Evolutionary conservation across 2,113 vertebrate species (phyloP).

Genomic region (Rhinichthys klamathensis): DNA sequence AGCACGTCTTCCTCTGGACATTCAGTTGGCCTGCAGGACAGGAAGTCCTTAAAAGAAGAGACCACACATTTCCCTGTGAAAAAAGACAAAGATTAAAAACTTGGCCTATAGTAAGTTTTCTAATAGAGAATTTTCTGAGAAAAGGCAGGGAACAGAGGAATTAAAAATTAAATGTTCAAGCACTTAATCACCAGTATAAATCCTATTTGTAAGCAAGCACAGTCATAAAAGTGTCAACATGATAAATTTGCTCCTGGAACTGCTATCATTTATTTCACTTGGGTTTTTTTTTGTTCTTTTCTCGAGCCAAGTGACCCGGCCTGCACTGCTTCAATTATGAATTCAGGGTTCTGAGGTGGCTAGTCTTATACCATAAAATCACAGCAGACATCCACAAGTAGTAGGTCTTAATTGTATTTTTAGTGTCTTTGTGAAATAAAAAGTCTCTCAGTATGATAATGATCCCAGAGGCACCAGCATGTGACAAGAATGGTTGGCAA

Average conservation of each 20-base stretch:
- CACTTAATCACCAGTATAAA: not conserved
- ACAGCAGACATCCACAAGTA: not conserved
- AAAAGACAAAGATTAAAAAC: constrained; percentile 5
- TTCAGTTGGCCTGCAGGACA: constrained; percentile 96
- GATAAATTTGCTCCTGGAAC: not conserved
- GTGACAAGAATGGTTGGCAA: not conserved
- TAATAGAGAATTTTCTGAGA: not conserved
- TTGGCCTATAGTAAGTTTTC: not conserved
- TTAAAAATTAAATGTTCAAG: not conserved
- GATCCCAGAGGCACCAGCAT: not conserved
- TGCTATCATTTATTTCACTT: not conserved
- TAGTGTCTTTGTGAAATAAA: not conserved
- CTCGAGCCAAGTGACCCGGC: not conserved
- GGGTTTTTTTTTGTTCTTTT: not conserved
- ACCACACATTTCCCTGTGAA: constrained; percentile 92
- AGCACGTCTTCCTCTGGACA: constrained; percentile 88
- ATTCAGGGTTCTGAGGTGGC: not conserved
- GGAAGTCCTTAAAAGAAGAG: constrained; percentile 95
- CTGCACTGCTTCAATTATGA: not conserved
- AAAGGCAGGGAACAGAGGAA: not conserved
- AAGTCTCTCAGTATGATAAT: not conserved
- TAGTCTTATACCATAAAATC: not conserved
- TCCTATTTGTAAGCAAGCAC: not conserved
- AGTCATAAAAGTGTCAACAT: not conserved
- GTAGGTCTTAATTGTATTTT: constrained; percentile 3